Percentiles rank a stretch among this genome's conserved stretches.
These are phyloP conservation scores for Danio aesculapii DNA, from an alignment of 2,797 vertebrate genomes.

Conservation along the genomic window DNA sequence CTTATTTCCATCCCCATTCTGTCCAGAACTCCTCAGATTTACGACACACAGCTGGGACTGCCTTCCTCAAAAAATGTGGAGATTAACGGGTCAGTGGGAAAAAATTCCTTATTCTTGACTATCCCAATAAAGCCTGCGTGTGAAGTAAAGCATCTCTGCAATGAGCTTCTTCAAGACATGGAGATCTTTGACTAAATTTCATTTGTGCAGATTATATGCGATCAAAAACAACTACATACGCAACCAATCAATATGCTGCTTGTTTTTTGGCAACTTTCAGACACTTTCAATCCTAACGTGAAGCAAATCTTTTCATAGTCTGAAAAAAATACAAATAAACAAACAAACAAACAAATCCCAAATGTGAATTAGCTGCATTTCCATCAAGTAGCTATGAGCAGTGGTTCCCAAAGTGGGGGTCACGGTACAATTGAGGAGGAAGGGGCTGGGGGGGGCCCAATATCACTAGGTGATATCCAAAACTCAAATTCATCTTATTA, in stretches of 20 bases:
- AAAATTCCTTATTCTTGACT: background rate
- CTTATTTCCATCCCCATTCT: conserved; percentile 51
- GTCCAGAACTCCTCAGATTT: conserved; percentile 58
- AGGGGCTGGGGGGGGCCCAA: no score
- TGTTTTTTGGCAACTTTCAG: no score
- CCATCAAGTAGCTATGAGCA: no score
- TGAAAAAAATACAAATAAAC: no score
- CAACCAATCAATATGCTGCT: background rate
- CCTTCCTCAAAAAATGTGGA: conserved; percentile 12
- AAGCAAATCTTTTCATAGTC: no score
- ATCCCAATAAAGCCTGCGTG: background rate
- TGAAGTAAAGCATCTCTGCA: background rate
- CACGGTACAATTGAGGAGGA: no score
- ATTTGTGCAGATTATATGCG: background rate
- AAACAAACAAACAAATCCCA: no score
- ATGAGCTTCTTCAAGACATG: background rate
- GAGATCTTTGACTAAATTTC: background rate
- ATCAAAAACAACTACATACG: background rate
- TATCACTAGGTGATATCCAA: no score
- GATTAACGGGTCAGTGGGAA: conserved; percentile 4
- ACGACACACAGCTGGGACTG: conserved; percentile 57
- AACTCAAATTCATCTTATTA: no score
- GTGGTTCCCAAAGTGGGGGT: no score
- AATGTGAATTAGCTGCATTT: no score
- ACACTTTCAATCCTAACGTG: no score